Base-by-base conservation (phyloP, 2,113 vertebrate species). In the Thamnophis sirtalis region DNA sequence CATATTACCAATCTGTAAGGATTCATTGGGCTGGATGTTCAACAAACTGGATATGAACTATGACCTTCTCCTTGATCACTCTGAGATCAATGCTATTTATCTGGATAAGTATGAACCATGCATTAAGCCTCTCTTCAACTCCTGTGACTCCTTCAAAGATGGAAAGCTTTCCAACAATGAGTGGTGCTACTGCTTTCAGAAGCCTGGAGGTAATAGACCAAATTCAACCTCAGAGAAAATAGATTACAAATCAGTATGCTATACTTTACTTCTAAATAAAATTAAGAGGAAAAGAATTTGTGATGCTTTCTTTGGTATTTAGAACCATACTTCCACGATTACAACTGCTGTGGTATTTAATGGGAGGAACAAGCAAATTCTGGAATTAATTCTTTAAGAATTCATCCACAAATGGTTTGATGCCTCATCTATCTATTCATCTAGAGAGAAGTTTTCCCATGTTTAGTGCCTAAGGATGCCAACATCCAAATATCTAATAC, bases 1-100 rank as follows among this genome's bases (percentile, higher is more conserved):
- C 97, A 99, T 99, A 95, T 97, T 99, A 84, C 99, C 99, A 38
- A 99, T 99, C 96, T 99, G 99, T 96, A 99, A 99, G 97, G 99
- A 99, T 95, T 99, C 99, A 13, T 97, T 99, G 92, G 99, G 99
- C 93, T 99, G 99, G 99, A 99, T 99, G 98, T 99, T 99, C 98
- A 99, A 99, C 97, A 99, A 99, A 91, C 95, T 99, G 85, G 99
- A 99, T 96, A 99, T 99, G 98, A 99, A 99, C 97, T 99, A 99
- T 1, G 99, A 99, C 97, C 98, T 99, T 86, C 97, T 99, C 94
- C 98, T 99, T 90, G 99, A 99, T 95, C 98, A 98, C 91, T 98
- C 98, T 0, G 99, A 99, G 97, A 98, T 99, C 96, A 99, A 98
- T 17, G 98, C 98, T 96, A 98, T 99, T 96, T 99, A 99, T 92